Percentiles rank a stretch among this genome's conserved stretches.
These are phyloP conservation scores for Pelmatolapia mariae DNA, from an alignment of 2,113 vertebrate genomes.

Conservation along the genomic window DNA sequence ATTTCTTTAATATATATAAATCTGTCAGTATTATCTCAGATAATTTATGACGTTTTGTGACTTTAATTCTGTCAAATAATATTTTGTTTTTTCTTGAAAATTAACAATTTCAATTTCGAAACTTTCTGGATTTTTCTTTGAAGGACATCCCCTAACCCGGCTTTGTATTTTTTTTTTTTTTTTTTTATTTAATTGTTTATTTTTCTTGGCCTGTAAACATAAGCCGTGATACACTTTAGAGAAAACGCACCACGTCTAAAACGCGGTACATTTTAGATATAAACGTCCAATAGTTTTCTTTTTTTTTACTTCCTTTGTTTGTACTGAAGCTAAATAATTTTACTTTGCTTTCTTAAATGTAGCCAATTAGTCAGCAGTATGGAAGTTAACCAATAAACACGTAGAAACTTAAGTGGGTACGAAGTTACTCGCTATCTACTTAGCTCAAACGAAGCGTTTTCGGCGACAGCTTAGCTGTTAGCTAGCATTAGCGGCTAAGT, in stretches of 20 bases:
- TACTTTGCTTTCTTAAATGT: background rate
- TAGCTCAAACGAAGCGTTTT: background rate
- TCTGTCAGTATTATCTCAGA: background rate
- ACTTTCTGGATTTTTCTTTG: background rate
- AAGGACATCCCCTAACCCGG: background rate
- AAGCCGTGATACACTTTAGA: background rate
- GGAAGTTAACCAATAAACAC: background rate
- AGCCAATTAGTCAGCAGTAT: background rate
- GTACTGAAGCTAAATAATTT: background rate
- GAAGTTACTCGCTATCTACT: background rate
- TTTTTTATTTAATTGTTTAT: no score
- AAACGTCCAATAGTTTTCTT: background rate
- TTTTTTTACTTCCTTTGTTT: background rate
- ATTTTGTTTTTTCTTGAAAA: background rate
- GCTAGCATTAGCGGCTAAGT: background rate
- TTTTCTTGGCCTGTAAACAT: background rate
- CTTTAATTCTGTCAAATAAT: background rate
- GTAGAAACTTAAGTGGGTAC: background rate
- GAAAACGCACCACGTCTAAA: background rate
- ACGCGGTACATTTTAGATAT: background rate
- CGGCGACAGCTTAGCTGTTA: background rate
- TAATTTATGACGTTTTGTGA: background rate
- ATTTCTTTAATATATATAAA: background rate
- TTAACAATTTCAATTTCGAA: background rate
- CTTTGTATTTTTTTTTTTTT: background rate